These are phyloP conservation scores for Hyperoplus lanceolatus DNA, from an alignment of 2,797 vertebrate genomes.

Conservation along the genomic window DNA sequence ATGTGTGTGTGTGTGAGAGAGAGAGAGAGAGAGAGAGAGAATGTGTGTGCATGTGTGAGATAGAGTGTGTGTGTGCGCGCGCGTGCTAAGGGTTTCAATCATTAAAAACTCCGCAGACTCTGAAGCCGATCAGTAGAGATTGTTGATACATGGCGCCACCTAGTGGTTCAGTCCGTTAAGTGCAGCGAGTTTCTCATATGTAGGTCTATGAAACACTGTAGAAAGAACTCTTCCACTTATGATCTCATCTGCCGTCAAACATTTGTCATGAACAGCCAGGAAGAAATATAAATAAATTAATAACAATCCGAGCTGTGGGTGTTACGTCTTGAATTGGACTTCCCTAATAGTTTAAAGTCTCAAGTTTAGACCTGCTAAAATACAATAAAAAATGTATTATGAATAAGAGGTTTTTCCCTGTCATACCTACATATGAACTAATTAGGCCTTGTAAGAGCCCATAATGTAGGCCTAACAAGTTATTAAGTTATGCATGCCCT, in stretches of 20 bases:
- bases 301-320: neutral
- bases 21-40: conserved; percentile 1
- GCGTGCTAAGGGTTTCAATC: neutral
- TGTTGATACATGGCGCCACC: conserved; percentile 51
- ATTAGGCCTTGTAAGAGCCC: neutral
- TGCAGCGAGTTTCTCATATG: neutral
- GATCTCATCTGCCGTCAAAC: neutral
- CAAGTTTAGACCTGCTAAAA: neutral
- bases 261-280: neutral
- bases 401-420: no score
- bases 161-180: conserved; percentile 5
- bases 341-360: neutral
- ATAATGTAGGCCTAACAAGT: no score
- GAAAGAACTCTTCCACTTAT: neutral
- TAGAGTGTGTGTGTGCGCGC: conserved; percentile 1
- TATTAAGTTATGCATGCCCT: no score
- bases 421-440: neutral
- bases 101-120: neutral
- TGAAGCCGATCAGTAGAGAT: neutral
- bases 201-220: neutral
- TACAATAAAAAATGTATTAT: neutral
- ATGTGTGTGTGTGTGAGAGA: neutral
- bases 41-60: conserved; percentile 1
- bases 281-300: neutral
- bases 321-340: no score